Percentiles rank a stretch among this genome's conserved stretches.
These are phyloP conservation scores for Hippasteria phrygiana DNA, from an alignment of 53 echinoderm and acorn worm species.

Conservation along the genomic window DNA sequence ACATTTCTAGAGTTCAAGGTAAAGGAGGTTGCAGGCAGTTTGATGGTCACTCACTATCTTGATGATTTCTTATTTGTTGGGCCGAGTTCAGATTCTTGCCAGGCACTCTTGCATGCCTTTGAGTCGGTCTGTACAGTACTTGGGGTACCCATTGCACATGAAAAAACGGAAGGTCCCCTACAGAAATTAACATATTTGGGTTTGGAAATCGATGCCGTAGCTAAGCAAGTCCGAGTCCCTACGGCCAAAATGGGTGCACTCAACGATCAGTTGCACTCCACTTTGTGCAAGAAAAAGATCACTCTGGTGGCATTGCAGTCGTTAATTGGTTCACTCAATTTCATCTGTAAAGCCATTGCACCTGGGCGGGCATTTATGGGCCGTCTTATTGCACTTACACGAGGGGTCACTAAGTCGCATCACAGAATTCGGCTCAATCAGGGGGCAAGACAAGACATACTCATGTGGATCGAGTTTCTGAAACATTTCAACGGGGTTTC, in stretches of 20 bases:
- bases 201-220: no score
- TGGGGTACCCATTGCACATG: no score
- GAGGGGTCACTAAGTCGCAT: conserved; percentile 7
- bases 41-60: conserved; percentile 37
- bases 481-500: conserved; percentile 43
- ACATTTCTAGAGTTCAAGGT: conserved; percentile 59
- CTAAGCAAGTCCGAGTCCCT: conserved; percentile 30
- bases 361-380: conserved; percentile 58
- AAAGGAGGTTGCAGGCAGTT: not conserved
- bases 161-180: conserved; percentile 51
- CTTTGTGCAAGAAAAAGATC: conserved; percentile 21
- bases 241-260: conserved; percentile 23
- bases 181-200: no score
- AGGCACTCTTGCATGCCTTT: no score
- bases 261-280: not conserved
- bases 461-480: conserved; percentile 41
- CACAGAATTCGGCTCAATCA: conserved; percentile 21
- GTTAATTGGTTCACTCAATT: conserved; percentile 72
- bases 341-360: conserved; percentile 51
- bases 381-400: conserved; percentile 28
- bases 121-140: no score
- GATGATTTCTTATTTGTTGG: no score
- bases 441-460: conserved; percentile 44
- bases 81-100: not conserved
- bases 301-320: conserved; percentile 16